A percentile compares a stretch with the other conserved stretches of the same genome.
phyloP scores from a whole-genome alignment of 2,797 vertebrate species.

The Carcharodon carcharias region DNA sequence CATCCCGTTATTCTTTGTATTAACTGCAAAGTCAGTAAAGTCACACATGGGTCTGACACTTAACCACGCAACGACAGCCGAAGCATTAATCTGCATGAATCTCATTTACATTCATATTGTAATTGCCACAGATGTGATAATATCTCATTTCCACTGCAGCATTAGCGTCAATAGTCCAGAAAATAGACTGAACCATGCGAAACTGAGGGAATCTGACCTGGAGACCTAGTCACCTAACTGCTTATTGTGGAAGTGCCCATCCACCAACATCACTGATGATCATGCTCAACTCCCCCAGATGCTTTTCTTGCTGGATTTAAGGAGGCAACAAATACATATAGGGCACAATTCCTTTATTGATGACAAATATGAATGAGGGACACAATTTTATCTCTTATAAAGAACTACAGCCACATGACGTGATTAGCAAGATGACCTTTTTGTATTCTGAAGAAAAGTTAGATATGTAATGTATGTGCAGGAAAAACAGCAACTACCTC shows the following conservation, averaged over 20 bases:
- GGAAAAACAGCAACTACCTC: not conserved
- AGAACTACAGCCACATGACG: not conserved
- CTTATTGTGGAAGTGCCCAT: not conserved
- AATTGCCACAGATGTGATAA: constrained; percentile 46
- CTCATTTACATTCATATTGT: constrained; percentile 47
- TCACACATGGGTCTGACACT: not conserved
- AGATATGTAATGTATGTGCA: not conserved
- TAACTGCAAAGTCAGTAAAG: not conserved
- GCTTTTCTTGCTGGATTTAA: not conserved
- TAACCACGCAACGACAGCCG: constrained; percentile 42
- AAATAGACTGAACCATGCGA: constrained; percentile 48
- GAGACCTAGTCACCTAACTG: not conserved
- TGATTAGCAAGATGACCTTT: not conserved
- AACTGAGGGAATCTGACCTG: constrained; percentile 38
- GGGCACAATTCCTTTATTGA: not conserved
- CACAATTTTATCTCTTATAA: not conserved
- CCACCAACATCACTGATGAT: not conserved
- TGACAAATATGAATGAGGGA: not conserved
- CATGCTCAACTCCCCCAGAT: too few species aligned
- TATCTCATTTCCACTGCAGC: constrained; percentile 48
- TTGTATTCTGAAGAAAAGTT: not conserved
- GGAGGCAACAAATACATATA: not conserved
- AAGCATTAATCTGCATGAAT: constrained; percentile 39
- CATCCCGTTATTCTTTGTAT: not conserved
- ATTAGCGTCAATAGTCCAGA: constrained; percentile 47